Base-by-base conservation (phyloP, 2,888 invertebrate species). In the Drosophila quinaria region DNA sequence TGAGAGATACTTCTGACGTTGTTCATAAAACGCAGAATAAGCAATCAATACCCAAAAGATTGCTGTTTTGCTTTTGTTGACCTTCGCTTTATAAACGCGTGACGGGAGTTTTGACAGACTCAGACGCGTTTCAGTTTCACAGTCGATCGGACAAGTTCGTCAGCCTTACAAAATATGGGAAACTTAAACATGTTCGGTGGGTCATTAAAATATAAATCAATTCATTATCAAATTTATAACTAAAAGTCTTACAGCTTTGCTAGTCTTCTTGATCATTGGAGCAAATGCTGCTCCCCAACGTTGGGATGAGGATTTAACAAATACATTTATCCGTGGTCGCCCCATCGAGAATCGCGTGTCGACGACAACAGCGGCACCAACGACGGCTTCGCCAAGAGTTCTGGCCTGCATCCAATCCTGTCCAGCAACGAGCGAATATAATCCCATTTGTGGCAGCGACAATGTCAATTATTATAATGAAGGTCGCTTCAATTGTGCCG, bases 381-480 rank as follows among this genome's bases (percentile, higher is more conserved):
- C 78, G 4, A 72, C 81, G 8, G 56, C 85, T 2, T 89, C 91
- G 0, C 91, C 90, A 1, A 80, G 78, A 8, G 91, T 79, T 51
- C 44, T 81, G 11, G 72, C 80, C 17, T 93, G 91, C 60, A 29
- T 90, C 11, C 81, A 70, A 51, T 58, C 70, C 3, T 93, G 90
- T 56, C 89, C 76, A 22, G 67, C 90, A 0, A 92, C 92, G 35
- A 88, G 81, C 33, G 90, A 93, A 77, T 93, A 93, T 47, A 93
- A 93, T 82, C 93, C 93, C 1, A 83, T 93, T 5, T 93, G 93
- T 63, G 93, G 93, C 56, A 89, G 81, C 31, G 91, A 93, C 70
- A 75, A 65, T 19, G 61, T 81, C 41, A 90, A 85, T 67, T 93
- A 93, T 73, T 89, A 83, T 39, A 93, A 93, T 54, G 25, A 44